These are phyloP conservation scores for Sarcophaga caerulescens DNA, from an alignment of 2,888 invertebrate genomes.

Conservation along the genomic window DNA sequence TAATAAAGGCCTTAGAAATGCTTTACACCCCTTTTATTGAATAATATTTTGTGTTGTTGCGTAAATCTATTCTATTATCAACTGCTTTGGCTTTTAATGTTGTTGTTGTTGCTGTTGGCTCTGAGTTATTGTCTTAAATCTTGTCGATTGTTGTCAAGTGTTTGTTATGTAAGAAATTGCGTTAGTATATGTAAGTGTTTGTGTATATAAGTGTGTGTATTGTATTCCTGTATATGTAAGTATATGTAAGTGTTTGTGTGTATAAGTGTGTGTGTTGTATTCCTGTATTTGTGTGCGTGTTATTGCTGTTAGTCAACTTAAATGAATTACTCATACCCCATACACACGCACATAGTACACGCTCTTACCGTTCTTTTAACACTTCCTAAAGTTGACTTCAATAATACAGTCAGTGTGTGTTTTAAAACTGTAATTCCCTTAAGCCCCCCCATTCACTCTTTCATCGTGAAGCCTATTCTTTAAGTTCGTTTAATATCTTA, in stretches of 20 bases:
- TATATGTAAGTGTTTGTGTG: too few species aligned
- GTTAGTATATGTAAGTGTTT: too few species aligned
- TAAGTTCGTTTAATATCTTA: too few species aligned
- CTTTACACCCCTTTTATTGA: too few species aligned
- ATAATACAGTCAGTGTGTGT: too few species aligned
- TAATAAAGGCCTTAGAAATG: too few species aligned
- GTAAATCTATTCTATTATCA: neutral
- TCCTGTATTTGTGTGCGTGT: neutral
- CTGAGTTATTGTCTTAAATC: conserved; percentile 6
- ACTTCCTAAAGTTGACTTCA: neutral
- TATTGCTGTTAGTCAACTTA: conserved; percentile 16
- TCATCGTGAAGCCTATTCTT: too few species aligned
- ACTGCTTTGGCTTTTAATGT: neutral
- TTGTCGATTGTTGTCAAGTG: conserved; percentile 14
- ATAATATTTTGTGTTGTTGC: neutral
- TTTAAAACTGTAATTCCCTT: too few species aligned
- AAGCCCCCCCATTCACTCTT: too few species aligned
- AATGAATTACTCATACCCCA: conserved; percentile 2
- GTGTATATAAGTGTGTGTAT: neutral
- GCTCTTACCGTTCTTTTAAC: neutral
- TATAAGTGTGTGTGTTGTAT: neutral
- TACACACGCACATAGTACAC: neutral
- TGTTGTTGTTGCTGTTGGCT: neutral
- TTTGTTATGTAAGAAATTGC: neutral
- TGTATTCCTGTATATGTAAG: neutral